These are phyloP conservation scores for Xiphophorus couchianus DNA, from an alignment of 2,113 vertebrate species.

Conservation along the genomic window DNA sequence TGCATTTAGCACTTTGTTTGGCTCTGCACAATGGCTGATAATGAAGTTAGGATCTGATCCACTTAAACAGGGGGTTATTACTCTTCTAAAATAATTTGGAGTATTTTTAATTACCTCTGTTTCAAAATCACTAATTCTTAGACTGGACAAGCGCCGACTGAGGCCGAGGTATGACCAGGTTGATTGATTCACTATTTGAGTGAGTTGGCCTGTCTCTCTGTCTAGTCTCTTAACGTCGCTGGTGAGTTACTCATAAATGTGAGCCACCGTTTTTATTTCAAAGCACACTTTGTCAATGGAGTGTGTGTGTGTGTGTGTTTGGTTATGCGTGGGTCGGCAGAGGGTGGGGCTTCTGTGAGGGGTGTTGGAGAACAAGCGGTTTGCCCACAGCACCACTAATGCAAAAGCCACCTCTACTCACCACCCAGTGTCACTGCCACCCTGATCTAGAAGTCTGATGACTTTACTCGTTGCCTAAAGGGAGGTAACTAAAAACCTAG, in stretches of 20 bases:
- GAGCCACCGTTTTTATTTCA: neutral
- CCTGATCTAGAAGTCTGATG: neutral
- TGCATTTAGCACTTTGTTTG: no score
- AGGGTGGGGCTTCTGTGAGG: neutral
- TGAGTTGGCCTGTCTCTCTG: neutral
- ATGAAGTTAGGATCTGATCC: no score
- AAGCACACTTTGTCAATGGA: neutral
- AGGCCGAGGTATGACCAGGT: no score
- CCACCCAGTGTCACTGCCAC: neutral
- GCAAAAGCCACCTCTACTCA: neutral
- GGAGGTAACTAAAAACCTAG: slow-evolving; percentile 31
- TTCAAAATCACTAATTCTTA: neutral
- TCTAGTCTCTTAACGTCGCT: neutral
- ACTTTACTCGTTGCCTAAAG: slow-evolving; percentile 48
- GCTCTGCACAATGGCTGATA: no score
- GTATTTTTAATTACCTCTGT: neutral
- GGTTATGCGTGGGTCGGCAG: neutral
- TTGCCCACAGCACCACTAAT: neutral
- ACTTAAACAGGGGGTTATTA: neutral
- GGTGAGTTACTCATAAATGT: neutral
- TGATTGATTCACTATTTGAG: no score
- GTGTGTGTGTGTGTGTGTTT: neutral
- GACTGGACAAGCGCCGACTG: neutral
- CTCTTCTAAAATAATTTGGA: neutral
- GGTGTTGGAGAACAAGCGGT: neutral